These are phyloP conservation scores for Syritta pipiens DNA, from an alignment of 2,888 invertebrate genomes.

Conservation along the genomic window DNA sequence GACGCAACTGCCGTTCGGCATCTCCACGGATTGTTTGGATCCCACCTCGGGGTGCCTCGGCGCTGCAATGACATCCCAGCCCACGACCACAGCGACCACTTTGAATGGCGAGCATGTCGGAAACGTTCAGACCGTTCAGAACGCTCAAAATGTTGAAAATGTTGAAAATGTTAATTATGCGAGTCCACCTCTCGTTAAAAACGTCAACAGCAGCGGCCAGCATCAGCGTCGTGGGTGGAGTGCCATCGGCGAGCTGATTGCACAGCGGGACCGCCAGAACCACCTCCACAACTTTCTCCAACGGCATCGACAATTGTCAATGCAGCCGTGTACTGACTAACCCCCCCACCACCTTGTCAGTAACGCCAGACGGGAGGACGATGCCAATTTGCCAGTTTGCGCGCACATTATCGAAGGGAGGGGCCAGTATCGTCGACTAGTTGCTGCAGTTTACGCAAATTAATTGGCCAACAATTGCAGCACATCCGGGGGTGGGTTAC, in stretches of 20 bases:
- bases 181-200: constrained; percentile 33
- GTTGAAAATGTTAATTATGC: constrained; percentile 53
- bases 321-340: constrained; percentile 10
- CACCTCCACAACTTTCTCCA: constrained; percentile 16
- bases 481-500: constrained; percentile 7
- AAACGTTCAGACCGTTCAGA: too few species aligned
- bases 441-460: constrained; percentile 22
- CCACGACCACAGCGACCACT: constrained; percentile 8
- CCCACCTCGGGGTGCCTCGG: background rate
- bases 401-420: background rate
- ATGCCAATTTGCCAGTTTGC: constrained; percentile 6
- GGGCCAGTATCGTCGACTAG: background rate
- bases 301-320: constrained; percentile 36
- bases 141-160: constrained; percentile 7
- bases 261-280: constrained; percentile 22
- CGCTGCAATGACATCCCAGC: background rate
- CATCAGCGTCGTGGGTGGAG: constrained; percentile 12
- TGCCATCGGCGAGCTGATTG: constrained; percentile 22
- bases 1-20: constrained; percentile 51
- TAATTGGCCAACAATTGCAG: constrained; percentile 51
- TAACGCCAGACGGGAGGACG: background rate
- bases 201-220: constrained; percentile 36
- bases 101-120: constrained; percentile 3
- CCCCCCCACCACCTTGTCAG: background rate
- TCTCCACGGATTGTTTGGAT: constrained; percentile 45